Evolutionary conservation across 2,888 invertebrate species (phyloP), one percentile per base, ranked within the genome.

Genomic region (Diachrysia chrysitis): DNA sequence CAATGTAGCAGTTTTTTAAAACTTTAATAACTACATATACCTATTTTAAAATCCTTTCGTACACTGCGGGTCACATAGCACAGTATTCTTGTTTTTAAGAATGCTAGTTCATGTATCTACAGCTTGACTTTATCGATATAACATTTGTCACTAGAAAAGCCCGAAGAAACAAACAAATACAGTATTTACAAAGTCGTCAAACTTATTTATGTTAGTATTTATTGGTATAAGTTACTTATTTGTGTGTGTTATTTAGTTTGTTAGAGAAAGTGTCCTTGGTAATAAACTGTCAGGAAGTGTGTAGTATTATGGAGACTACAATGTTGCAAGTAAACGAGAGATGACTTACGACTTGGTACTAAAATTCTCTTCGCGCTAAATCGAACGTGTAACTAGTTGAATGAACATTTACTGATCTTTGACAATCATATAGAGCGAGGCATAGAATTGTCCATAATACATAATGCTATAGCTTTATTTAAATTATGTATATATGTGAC

Each of bases 191-290:
- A 12, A 77, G n/a, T 25, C 9, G 19, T 67, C 54, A 46, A 55
- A 58, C 53, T 42, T 78, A 51, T 63, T 61, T 74, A 54, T 53
- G 7, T 56, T 46, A 37, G 51, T 42, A 32, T 61, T 76, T 69
- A 62, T 55, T 32, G 17, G 10, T 57, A 23, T 32, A 3, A 58
- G 59, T 21, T 48, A 17, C 63, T 69, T 65, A 76, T 73, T 69
- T 60, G 21, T 64, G 14, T 37, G 25, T 9, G 25, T 57, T 66
- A 71, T 72, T 66, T 72, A 55, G 59, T 61, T 56, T 19, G 10
- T 14, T 0, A 51, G 64, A 65, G 75, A 76, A 76, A 76, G 78
- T 60, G 54, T 63, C 58, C 57, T 48, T 48, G 32, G 16, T 32
- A 51, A 16, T 48, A 9, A 32, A 10, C 16, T 54, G 48, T 46